Percentiles rank a stretch among this genome's conserved stretches.
phyloP scores from a whole-genome alignment of 2,888 invertebrate genomes.

The Oasisia sp. region DNA sequence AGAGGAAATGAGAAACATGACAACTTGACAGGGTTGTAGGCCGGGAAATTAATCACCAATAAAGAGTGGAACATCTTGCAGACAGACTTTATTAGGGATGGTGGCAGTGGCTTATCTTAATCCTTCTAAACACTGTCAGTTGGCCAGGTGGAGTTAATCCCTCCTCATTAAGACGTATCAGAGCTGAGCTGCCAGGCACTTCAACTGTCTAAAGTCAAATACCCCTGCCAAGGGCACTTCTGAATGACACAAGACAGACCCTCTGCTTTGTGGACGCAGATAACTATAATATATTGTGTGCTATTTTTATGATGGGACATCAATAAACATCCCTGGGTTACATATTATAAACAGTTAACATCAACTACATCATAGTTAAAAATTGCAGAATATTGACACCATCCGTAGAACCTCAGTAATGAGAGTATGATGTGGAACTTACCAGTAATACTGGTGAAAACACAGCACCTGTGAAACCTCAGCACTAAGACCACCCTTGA shows the following conservation, averaged over 20 bases:
- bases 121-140: not conserved
- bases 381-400: not conserved
- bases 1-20: not conserved
- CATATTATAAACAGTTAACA: not conserved
- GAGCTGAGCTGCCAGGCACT: not conserved
- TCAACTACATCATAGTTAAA: not conserved
- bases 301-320: not conserved
- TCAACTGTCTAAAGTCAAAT: not conserved
- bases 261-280: not conserved
- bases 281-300: not conserved
- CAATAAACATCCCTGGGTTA: not conserved
- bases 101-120: not conserved
- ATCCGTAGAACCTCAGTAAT: not conserved
- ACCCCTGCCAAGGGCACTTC: not conserved
- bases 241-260: not conserved
- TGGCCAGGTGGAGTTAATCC: not conserved
- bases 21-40: conserved; percentile 1
- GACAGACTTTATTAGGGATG: not conserved
- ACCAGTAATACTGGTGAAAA: not conserved
- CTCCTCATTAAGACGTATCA: not conserved
- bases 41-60: not conserved
- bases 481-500: too few relatives aligned
- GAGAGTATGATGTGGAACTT: not conserved
- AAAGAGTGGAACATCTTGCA: not conserved
- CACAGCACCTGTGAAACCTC: not conserved